These are phyloP conservation scores for Fragum fragum DNA, from an alignment of 2,888 invertebrate species.

Conservation along the genomic window DNA sequence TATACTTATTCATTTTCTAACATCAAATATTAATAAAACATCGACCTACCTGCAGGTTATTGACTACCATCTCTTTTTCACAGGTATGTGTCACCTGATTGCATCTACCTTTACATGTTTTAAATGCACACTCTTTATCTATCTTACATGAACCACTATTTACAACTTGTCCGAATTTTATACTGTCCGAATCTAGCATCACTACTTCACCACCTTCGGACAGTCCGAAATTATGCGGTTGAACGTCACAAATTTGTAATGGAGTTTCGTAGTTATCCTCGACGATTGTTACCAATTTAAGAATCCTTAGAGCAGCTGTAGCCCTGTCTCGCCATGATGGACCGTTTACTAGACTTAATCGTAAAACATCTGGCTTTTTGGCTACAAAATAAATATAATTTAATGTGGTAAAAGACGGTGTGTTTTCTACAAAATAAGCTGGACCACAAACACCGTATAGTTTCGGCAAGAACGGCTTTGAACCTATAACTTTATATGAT, in stretches of 20 bases:
- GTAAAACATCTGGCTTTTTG: conserved; percentile 56
- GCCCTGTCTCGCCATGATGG: conserved; percentile 74
- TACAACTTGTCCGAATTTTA: conserved; percentile 80
- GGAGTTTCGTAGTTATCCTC: conserved; percentile 88
- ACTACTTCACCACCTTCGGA: conserved; percentile 85
- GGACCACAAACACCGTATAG: conserved; percentile 91
- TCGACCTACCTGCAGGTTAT: conserved; percentile 19
- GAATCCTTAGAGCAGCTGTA: conserved; percentile 87
- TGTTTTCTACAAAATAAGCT: conserved; percentile 90
- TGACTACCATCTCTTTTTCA: neutral
- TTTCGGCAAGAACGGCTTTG: conserved; percentile 89
- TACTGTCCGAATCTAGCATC: conserved; percentile 90
- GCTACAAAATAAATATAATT: conserved; percentile 19
- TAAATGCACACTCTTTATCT: neutral
- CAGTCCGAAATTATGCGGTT: conserved; percentile 90
- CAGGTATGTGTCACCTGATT: neutral
- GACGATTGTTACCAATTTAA: conserved; percentile 89
- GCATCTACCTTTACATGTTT: neutral
- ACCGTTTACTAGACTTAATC: conserved; percentile 71
- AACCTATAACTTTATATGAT: conserved; percentile 5
- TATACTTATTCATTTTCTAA: neutral
- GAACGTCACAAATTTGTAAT: conserved; percentile 91
- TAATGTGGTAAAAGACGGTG: conserved; percentile 81
- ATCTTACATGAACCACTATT: neutral
- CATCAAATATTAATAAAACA: neutral